Percentiles rank a stretch among this genome's conserved stretches.
These are phyloP conservation scores for Octodonta nipae DNA, from an alignment of 2,888 invertebrate species.

Conservation along the genomic window DNA sequence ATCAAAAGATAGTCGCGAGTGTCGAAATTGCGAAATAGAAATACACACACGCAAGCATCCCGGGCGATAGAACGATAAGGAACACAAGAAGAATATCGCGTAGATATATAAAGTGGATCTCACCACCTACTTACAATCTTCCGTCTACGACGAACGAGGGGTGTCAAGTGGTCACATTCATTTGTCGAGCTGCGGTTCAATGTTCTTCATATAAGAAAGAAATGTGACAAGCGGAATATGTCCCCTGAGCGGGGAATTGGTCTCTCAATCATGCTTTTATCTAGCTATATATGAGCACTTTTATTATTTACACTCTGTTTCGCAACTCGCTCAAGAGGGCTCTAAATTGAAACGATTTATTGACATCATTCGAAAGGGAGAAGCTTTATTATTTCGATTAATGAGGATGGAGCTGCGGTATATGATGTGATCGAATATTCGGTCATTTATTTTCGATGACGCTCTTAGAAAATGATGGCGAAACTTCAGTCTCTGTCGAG, in stretches of 20 bases:
- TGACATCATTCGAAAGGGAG: slow-evolving; percentile 22
- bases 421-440: too few relatives aligned
- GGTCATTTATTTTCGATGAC: too few relatives aligned
- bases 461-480: too few relatives aligned
- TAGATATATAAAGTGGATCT: too few relatives aligned
- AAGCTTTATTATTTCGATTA: slow-evolving; percentile 25
- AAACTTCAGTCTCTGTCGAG: too few relatives aligned
- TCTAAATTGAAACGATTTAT: slow-evolving; percentile 32
- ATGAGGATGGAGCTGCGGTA: too few relatives aligned
- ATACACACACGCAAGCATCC: too few relatives aligned
- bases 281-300: slow-evolving; percentile 27
- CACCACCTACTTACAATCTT: too few relatives aligned
- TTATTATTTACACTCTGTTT: slow-evolving; percentile 30
- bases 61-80: too few relatives aligned
- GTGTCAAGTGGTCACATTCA: slow-evolving; percentile 35
- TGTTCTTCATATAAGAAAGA: slow-evolving; percentile 31
- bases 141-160: slow-evolving; percentile 12
- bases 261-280: slow-evolving; percentile 35
- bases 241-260: slow-evolving; percentile 27
- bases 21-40: too few relatives aligned
- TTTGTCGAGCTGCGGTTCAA: slow-evolving; percentile 32
- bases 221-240: slow-evolving; percentile 35
- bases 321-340: slow-evolving; percentile 23
- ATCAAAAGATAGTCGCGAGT: too few relatives aligned
- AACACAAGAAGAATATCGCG: too few relatives aligned